These are phyloP conservation scores for Gryllus bimaculatus DNA, from an alignment of 1,140 invertebrate species.

Conservation along the genomic window DNA sequence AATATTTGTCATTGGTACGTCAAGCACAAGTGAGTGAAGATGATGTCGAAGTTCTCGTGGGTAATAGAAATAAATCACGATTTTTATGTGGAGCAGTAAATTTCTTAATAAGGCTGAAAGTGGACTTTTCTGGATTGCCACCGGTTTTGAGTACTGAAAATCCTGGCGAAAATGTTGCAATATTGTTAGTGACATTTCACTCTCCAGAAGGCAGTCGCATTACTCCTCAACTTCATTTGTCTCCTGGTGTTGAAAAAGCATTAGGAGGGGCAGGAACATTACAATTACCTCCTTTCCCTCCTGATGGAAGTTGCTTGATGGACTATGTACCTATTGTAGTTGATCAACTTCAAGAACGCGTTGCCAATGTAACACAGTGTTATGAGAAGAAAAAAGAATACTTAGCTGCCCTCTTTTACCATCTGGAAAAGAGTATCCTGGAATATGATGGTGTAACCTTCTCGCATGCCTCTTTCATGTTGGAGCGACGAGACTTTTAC, in stretches of 20 bases:
- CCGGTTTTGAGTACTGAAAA: conserved; percentile 27
- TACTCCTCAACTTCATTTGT: conserved; percentile 29
- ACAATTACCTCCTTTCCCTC: conserved; percentile 29
- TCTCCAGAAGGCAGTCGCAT: conserved; percentile 29
- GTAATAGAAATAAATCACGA: conserved; percentile 19
- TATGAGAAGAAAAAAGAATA: conserved; percentile 30
- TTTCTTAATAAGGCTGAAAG: conserved; percentile 30
- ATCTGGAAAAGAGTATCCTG: conserved; percentile 27
- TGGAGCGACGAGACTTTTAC: conserved; percentile 28
- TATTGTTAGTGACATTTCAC: conserved; percentile 31
- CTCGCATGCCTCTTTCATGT: conserved; percentile 28
- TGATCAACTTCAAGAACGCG: conserved; percentile 38
- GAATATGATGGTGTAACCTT: conserved; percentile 32
- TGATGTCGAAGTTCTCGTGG: conserved; percentile 32
- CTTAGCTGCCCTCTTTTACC: conserved; percentile 27
- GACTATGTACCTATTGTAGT: conserved; percentile 46
- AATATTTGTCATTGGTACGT: conserved; percentile 29
- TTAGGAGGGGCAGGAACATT: conserved; percentile 25
- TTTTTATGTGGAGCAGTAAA: conserved; percentile 23
- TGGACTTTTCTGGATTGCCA: conserved; percentile 32
- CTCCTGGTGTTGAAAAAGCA: conserved; percentile 31
- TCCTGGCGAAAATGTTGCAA: conserved; percentile 28
- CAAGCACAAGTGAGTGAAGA: conserved; percentile 26
- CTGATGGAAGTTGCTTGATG: conserved; percentile 35
- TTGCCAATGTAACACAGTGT: conserved; percentile 26